phyloP scores from a whole-genome alignment of 2,888 invertebrate genomes.

The Leucoma salicis region DNA sequence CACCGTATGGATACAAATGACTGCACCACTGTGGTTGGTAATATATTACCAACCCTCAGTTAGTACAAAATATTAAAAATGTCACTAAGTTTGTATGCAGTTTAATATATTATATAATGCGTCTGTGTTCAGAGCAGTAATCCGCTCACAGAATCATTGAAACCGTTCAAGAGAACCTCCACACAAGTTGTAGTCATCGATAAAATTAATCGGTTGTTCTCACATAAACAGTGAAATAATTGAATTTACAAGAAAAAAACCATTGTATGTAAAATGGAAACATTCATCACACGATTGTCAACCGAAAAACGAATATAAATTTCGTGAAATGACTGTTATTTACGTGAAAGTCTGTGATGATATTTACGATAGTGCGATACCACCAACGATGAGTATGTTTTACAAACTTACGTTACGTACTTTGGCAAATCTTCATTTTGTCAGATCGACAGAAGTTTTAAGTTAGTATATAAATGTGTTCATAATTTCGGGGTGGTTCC shows the following conservation, averaged over 20 bases:
- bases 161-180: no score
- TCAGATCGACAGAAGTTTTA: neutral
- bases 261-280: conserved; percentile 34
- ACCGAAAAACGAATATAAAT: conserved; percentile 19
- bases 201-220: no score
- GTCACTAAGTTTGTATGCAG: no score
- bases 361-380: conserved; percentile 29
- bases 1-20: no score
- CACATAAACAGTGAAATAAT: neutral
- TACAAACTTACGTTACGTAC: no score
- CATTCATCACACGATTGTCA: conserved; percentile 18
- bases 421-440: neutral
- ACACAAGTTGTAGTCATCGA: no score
- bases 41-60: no score
- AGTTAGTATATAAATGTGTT: neutral
- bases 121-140: no score
- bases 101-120: no score
- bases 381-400: conserved; percentile 15
- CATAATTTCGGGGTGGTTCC: neutral
- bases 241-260: conserved; percentile 14
- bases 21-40: no score
- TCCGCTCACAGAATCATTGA: no score
- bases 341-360: conserved; percentile 25
- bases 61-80: no score
- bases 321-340: conserved; percentile 29